Evolutionary conservation across 2,888 invertebrate genomes (phyloP).

Genomic region (Colostygia pectinataria): DNA sequence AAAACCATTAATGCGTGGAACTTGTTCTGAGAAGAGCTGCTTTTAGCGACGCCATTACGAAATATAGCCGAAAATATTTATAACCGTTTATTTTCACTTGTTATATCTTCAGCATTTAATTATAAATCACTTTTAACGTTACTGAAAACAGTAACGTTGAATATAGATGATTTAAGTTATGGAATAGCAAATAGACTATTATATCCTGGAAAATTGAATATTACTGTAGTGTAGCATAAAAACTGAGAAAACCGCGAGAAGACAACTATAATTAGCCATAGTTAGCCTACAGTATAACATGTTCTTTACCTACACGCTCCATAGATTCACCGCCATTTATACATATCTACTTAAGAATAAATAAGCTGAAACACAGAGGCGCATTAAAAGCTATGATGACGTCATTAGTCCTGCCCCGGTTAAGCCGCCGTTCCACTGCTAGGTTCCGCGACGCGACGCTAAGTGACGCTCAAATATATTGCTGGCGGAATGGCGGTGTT

Average conservation of each 20-base stretch:
- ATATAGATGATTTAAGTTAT: no score
- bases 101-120: no score
- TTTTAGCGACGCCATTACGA: slow-evolving; percentile 34
- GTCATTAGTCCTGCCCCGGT: slow-evolving; percentile 25
- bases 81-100: no score
- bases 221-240: no score
- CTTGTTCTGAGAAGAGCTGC: slow-evolving; percentile 35
- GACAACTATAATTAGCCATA: no score
- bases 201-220: no score
- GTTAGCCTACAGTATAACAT: no score
- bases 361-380: neutral
- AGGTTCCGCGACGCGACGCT: neutral
- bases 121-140: no score
- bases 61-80: slow-evolving; percentile 6
- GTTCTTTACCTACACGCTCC: neutral
- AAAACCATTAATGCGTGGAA: slow-evolving; percentile 30
- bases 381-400: slow-evolving; percentile 25
- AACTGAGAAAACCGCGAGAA: no score
- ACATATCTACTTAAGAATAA: no score
- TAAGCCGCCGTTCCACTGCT: slow-evolving; percentile 18
- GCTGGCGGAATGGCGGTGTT: slow-evolving; percentile 14
- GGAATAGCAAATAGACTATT: no score
- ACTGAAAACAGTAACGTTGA: no score
- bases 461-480: slow-evolving; percentile 22
- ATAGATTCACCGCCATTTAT: neutral